phyloP scores from a whole-genome alignment of 2,797 vertebrate species.

The Ceryle rudis region DNA sequence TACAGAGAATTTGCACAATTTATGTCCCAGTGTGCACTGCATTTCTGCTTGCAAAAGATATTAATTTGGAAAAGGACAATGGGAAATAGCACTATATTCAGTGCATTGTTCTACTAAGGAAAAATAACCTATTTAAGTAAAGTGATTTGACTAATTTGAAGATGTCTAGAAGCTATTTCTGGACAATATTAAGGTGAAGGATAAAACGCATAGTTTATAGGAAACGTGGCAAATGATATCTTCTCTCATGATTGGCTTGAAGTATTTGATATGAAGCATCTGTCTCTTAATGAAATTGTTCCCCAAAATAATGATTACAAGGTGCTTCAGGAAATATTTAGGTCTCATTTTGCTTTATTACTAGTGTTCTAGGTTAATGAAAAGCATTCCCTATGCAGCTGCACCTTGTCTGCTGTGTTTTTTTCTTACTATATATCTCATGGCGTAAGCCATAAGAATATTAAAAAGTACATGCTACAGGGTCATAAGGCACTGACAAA shows the following conservation, averaged over 20 bases:
- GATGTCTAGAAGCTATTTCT: slow-evolving; percentile 21
- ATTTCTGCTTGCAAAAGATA: background rate
- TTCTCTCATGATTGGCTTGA: background rate
- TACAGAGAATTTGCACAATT: background rate
- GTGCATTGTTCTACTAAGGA: background rate
- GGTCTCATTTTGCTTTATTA: slow-evolving; percentile 49
- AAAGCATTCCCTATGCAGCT: slow-evolving; percentile 34
- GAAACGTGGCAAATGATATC: background rate
- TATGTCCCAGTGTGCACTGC: background rate
- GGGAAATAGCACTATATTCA: background rate
- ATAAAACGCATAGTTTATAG: background rate
- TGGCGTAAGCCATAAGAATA: background rate
- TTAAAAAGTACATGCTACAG: background rate
- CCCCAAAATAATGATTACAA: slow-evolving; percentile 43
- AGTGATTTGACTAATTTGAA: slow-evolving; percentile 12
- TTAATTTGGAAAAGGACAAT: background rate
- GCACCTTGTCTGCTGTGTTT: background rate
- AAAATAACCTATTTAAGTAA: slow-evolving; percentile 32
- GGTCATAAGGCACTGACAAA: background rate
- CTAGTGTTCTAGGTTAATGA: slow-evolving; percentile 47
- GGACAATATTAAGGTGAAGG: slow-evolving; percentile 3
- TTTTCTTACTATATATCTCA: background rate
- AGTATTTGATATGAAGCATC: slow-evolving; percentile 28
- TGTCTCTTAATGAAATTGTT: background rate
- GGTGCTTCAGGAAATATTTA: slow-evolving; percentile 51